Evolutionary conservation across 2,888 invertebrate species (phyloP), one percentile per base, ranked within the genome.

Genomic region (Pseudococcus longispinus): DNA sequence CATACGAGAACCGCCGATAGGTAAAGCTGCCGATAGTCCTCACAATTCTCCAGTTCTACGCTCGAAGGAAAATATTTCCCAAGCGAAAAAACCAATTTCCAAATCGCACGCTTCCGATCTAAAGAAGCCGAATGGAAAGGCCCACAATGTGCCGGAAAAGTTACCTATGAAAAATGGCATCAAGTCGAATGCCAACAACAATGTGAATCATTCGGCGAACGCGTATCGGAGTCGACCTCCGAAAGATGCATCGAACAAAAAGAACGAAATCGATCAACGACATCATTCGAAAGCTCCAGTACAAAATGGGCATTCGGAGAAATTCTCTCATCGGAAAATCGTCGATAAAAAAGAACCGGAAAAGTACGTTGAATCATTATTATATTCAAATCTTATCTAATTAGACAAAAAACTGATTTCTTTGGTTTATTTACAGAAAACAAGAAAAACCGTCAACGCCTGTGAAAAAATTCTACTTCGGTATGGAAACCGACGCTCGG

Each of bases 391-490:
- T 11, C 13, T 15, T 15, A 46, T 11, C 44, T 13, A 37, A 46
- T 46, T 46, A 13, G 13, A 15, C 3, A 46, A 46, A 37, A 46
- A 46, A 13, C 15, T 46, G 3, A 15, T 11, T 46, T 46, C 15
- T 3, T 26, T 29, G 70, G 0, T 29, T 70, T 26, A 46, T 15
- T 70, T 70, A 5, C 15, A 70, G 70, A 29, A 70, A 70, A 29
- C 70, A 29, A 70, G 70, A 70, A 29, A 70, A 70, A 70, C 29
- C 70, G 29, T 6, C 70, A 1, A 85, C 88, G 77, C 91, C 91
- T 88, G 91, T 92, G 26, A 94, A 93, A 90, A 93, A 92, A 18
- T 96, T 96, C 91, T 96, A 96, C 91, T 96, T 96, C 90, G 95
- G 96, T 55, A 95, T 96, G 95, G 93, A 94, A 88, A 93, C 93